Conservation (phyloP, 2,797 vertebrate genomes). For the Poecile montanus region DNA sequence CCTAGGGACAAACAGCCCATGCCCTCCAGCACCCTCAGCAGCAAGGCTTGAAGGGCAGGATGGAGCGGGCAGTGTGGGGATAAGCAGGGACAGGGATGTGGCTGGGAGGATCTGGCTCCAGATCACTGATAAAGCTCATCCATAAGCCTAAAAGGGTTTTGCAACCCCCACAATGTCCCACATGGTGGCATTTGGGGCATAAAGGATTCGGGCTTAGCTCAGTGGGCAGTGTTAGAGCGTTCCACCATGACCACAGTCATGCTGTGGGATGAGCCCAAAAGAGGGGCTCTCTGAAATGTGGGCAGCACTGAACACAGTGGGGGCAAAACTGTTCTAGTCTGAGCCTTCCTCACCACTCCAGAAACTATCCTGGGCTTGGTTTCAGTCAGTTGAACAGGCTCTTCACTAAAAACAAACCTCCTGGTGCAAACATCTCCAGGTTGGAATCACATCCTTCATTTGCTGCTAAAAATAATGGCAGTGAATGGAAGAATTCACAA, state of each 20-base stretch:
- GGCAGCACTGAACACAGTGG: background rate
- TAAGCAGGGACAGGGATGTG: background rate
- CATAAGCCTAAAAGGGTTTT: background rate
- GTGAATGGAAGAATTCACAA: conserved; percentile 21
- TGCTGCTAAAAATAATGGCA: conserved; percentile 54
- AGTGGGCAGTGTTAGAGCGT: background rate
- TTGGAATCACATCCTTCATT: conserved; percentile 10
- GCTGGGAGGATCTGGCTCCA: background rate
- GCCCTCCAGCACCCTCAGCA: background rate
- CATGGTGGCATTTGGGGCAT: rapidly evolving
- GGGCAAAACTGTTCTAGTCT: background rate
- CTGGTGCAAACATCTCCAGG: background rate
- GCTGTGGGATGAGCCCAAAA: background rate
- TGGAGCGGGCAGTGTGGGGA: rapidly evolving
- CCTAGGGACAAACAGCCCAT: background rate
- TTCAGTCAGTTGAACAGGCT: background rate
- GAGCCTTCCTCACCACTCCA: background rate
- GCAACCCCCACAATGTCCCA: background rate
- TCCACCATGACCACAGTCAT: rapidly evolving
- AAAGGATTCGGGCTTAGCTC: background rate
- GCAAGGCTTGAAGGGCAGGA: conserved; percentile 31
- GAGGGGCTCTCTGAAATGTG: background rate
- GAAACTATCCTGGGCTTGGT: background rate
- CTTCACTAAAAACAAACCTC: background rate
- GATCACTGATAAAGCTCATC: background rate